These are phyloP conservation scores for Drosophila putrida DNA, from an alignment of 2,888 invertebrate genomes.

Conservation along the genomic window DNA sequence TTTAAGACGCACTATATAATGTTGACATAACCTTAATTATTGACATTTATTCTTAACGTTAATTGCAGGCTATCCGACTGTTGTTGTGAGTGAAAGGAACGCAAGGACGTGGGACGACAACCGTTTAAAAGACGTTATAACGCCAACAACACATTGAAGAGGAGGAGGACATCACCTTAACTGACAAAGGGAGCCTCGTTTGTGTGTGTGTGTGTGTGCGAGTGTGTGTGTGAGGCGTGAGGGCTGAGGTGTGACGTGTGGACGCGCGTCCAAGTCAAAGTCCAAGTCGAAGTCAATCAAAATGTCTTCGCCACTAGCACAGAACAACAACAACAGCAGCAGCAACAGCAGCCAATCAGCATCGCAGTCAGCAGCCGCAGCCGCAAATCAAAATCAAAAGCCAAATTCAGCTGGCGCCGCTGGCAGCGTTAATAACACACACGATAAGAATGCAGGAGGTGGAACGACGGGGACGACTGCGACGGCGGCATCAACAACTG, in stretches of 20 bases:
- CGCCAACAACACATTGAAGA: not conserved
- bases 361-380: conserved; percentile 39
- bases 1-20: not conserved
- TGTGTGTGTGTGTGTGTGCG: conserved; percentile 6
- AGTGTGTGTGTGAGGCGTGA: conserved; percentile 2
- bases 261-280: conserved; percentile 24
- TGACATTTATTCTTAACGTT: not conserved
- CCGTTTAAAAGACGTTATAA: not conserved
- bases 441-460: conserved; percentile 68
- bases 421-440: conserved; percentile 68
- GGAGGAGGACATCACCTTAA: not conserved
- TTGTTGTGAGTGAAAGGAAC: not conserved
- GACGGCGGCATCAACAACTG: conserved; percentile 12
- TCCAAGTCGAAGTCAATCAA: conserved; percentile 41
- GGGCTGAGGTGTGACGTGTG: conserved; percentile 15
- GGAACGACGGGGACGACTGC: conserved; percentile 65
- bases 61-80: conserved; percentile 21
- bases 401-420: conserved; percentile 55
- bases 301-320: conserved; percentile 77
- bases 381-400: conserved; percentile 70
- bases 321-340: conserved; percentile 69
- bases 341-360: conserved; percentile 57
- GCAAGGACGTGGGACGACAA: conserved; percentile 10
- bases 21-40: not conserved
- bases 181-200: conserved; percentile 1